Evolutionary conservation across 1,140 invertebrate species (phyloP).

Genomic region (Drosophila ogumai): DNA sequence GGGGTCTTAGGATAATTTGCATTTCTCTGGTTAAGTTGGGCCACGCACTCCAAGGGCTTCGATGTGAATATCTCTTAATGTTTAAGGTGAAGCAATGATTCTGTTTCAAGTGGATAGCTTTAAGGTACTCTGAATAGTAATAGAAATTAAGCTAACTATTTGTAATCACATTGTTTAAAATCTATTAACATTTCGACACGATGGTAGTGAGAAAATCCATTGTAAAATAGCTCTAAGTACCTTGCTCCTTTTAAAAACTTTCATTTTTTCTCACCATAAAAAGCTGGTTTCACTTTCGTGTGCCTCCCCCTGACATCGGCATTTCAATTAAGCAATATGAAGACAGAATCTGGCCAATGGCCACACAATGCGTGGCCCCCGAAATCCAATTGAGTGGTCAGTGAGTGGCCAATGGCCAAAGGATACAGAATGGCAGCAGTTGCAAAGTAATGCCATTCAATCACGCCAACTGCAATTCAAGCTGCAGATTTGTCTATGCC

Average conservation of each 20-base stretch:
- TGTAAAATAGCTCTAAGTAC: too few relatives aligned
- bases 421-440: constrained; percentile 15
- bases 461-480: constrained; percentile 28
- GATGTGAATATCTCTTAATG: constrained; percentile 11
- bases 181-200: background rate
- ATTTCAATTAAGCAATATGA: constrained; percentile 62
- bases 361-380: constrained; percentile 42
- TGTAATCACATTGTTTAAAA: constrained; percentile 1
- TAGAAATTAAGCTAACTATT: background rate
- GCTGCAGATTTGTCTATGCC: constrained; percentile 39
- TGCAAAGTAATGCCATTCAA: constrained; percentile 45
- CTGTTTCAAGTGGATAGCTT: background rate
- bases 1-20: constrained; percentile 31
- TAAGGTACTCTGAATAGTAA: background rate
- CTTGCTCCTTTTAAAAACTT: background rate
- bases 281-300: background rate
- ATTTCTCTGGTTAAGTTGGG: constrained; percentile 17
- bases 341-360: constrained; percentile 9
- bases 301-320: constrained; percentile 1
- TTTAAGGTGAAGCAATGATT: background rate
- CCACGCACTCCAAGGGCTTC: constrained; percentile 10
- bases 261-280: background rate
- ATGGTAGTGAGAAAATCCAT: background rate
- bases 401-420: constrained; percentile 23
- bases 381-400: constrained; percentile 54